Percentiles rank a stretch among this genome's conserved stretches.
Conservation (phyloP, 92 coral and sea anemone species). For the Micromussa lordhowensis region DNA sequence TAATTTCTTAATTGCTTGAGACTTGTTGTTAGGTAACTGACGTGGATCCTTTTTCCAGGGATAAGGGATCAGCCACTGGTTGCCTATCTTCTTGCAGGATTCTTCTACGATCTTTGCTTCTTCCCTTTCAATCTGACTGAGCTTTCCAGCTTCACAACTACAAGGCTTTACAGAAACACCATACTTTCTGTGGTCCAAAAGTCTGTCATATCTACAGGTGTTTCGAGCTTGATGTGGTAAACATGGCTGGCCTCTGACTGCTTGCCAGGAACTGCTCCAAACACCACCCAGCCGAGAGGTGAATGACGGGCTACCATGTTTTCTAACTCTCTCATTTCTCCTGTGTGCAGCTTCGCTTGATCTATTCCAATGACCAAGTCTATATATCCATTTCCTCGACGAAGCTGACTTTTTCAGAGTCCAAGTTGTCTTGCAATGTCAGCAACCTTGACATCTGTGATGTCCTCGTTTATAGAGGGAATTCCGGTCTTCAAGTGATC, state of each 20-base stretch:
- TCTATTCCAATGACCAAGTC: slow-evolving; percentile 54
- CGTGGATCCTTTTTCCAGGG: slow-evolving; percentile 54
- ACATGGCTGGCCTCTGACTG: slow-evolving; percentile 11
- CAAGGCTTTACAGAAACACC: slow-evolving; percentile 45
- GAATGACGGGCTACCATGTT: slow-evolving; percentile 43
- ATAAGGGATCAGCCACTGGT: slow-evolving; percentile 67
- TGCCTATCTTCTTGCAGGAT: slow-evolving; percentile 35
- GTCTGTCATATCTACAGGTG: slow-evolving; percentile 56
- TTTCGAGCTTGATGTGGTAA: slow-evolving; percentile 31
- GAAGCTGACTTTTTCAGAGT: slow-evolving; percentile 24
- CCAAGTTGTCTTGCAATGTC: slow-evolving; percentile 29
- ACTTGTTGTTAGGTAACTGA: slow-evolving; percentile 50
- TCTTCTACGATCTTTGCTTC: slow-evolving; percentile 51
- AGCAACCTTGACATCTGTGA: slow-evolving; percentile 35
- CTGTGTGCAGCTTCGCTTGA: slow-evolving; percentile 64
- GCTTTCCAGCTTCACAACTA: neutral
- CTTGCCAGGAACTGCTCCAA: slow-evolving; percentile 55
- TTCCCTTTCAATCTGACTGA: slow-evolving; percentile 26
- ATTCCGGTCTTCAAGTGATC: slow-evolving; percentile 57
- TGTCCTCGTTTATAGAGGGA: slow-evolving; percentile 65
- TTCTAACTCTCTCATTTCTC: slow-evolving; percentile 49
- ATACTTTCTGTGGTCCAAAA: slow-evolving; percentile 69
- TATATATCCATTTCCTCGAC: slow-evolving; percentile 47
- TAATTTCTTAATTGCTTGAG: slow-evolving; percentile 35
- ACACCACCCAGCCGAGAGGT: slow-evolving; percentile 56